phyloP scores from a whole-genome alignment of 2,797 vertebrate genomes.

The Mus spretus region DNA sequence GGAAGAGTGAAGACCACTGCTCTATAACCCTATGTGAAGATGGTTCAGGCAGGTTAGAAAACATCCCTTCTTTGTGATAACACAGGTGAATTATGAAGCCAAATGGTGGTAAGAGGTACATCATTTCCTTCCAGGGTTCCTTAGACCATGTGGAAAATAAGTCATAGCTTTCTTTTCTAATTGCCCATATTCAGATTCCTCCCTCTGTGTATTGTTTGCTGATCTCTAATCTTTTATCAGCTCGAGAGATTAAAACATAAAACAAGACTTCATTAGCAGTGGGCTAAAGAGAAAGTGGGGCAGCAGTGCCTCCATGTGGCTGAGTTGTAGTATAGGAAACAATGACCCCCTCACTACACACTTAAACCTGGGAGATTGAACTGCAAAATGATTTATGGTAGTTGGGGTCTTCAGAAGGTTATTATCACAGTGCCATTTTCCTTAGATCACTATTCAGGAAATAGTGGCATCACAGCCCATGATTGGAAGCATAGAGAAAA shows the following conservation, averaged over 20 bases:
- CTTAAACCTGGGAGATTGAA: neutral
- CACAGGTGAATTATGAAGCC: neutral
- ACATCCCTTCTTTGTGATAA: neutral
- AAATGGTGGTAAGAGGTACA: neutral
- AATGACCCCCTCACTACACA: neutral
- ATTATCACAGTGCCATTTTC: neutral
- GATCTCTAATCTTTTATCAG: neutral
- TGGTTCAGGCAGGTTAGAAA: neutral
- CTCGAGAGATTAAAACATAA: neutral
- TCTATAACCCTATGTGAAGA: neutral
- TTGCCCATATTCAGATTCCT: neutral
- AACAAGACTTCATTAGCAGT: neutral
- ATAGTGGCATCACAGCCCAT: neutral
- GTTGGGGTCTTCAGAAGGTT: neutral
- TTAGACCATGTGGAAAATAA: neutral
- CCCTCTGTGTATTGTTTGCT: neutral
- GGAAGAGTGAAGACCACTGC: neutral
- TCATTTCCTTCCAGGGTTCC: neutral
- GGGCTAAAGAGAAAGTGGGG: neutral
- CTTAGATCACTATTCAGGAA: neutral
- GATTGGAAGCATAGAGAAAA: constrained; percentile 2
- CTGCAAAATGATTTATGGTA: neutral
- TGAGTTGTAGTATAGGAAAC: neutral
- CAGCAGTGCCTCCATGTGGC: constrained; percentile 71
- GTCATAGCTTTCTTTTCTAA: neutral